Base-by-base conservation (phyloP, 1,140 invertebrate genomes). In the Nixonia krombeini region DNA sequence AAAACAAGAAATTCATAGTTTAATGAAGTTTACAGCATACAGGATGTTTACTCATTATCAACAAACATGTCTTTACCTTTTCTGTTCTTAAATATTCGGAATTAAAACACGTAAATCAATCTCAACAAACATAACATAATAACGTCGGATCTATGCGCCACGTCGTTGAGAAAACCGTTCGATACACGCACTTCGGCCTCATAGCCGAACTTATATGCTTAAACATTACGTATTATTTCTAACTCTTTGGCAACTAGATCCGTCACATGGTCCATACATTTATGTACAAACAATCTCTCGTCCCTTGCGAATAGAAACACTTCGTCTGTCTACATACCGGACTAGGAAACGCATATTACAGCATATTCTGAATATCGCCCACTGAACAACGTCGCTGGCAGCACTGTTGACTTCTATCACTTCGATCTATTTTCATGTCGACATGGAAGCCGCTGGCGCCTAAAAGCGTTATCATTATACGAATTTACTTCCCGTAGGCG, bases 161-260 rank as follows among this genome's bases (percentile, higher is more conserved):
- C 29, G 47, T 46, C 53, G 53, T 47, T 40, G 29, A 9, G 38
- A 57, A 52, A 52, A 63, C 45, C 13, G 31, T 37, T 44, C 28
- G 7, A 40, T 28, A 37, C 18, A 26, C 15, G 29, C 18, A 18
- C 26, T 12, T 42, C 35, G 38, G 44, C 8, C 45, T 44, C 31
- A 26, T 42, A 52, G 17, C 38, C 51, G 40, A 35, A 28, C 18
- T 31, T 9, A 25, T 33, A 42, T 42, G 51, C 58, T 67, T 71
- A 71, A 55, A 46, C 9, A 16, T 57, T 67, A 59, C 33, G 13
- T 21, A 67, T 67, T 65, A 61, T 45, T 56, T 65, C 69, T 76
- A 77, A 79, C 73, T 81, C 79, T 81, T 81, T 81, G 79, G 79
- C 79, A 80, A 80, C 76, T 80, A 75, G 75, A 70, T 70, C 65